These are phyloP conservation scores for Argya squamiceps DNA, from an alignment of 2,797 vertebrate species.

Conservation along the genomic window DNA sequence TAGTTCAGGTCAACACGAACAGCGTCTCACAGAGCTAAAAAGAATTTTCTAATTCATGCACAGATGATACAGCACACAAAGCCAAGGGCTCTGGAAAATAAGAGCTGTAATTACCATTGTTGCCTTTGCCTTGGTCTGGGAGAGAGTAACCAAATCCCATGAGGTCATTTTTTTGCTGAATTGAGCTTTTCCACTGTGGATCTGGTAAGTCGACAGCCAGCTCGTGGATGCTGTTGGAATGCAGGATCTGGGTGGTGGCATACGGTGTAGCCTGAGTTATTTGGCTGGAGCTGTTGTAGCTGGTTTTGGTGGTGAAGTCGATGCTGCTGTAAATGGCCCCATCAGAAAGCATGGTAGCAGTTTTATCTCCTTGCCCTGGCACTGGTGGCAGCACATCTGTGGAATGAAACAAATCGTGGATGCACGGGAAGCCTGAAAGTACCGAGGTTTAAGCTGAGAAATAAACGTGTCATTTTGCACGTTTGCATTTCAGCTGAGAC, in stretches of 20 bases:
- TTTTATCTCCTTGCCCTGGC: constrained; percentile 92
- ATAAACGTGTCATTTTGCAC: constrained; percentile 75
- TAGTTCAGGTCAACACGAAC: constrained; percentile 41
- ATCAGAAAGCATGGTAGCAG: constrained; percentile 94
- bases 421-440: constrained; percentile 53
- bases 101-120: constrained; percentile 88
- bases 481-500: constrained; percentile 77
- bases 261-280: constrained; percentile 94
- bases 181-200: constrained; percentile 93
- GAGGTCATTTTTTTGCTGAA: constrained; percentile 95
- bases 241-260: constrained; percentile 96
- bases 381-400: constrained; percentile 88
- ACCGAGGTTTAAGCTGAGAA: constrained; percentile 71
- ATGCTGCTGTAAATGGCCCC: constrained; percentile 99
- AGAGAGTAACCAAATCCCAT: constrained; percentile 93
- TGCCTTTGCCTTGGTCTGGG: constrained; percentile 96
- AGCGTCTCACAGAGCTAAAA: not conserved
- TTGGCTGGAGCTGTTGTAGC: constrained; percentile 93
- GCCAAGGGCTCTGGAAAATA: not conserved
- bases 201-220: constrained; percentile 96
- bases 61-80: constrained; percentile 6
- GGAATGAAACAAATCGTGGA: constrained; percentile 70
- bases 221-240: constrained; percentile 97
- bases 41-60: constrained; percentile 68
- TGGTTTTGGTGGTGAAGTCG: constrained; percentile 95